phyloP scores from a whole-genome alignment of 2,888 invertebrate species.

The Conus canariensis region DNA sequence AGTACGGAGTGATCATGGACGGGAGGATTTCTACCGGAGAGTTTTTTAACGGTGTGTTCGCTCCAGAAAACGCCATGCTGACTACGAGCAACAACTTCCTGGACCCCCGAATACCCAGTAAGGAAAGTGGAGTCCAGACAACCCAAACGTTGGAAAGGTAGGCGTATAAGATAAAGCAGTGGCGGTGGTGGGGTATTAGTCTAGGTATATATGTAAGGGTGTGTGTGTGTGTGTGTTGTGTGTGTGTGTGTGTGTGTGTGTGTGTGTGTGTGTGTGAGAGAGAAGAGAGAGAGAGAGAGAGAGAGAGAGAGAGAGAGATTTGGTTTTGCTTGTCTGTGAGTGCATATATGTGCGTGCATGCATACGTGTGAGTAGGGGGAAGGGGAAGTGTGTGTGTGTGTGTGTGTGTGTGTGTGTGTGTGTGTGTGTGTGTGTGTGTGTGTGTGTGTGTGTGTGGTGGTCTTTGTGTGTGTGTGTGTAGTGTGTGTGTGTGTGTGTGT shows the following conservation, averaged over 20 bases:
- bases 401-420: conserved; percentile 10
- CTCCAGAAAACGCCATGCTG: conserved; percentile 37
- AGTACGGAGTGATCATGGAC: conserved; percentile 33
- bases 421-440: conserved; percentile 6
- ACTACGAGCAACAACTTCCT: conserved; percentile 19
- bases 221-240: too few species aligned
- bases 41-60: background rate
- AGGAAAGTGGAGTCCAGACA: background rate
- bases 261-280: too few species aligned
- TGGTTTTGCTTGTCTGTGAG: too few species aligned
- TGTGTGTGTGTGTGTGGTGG: conserved; percentile 2
- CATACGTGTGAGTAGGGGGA: too few species aligned
- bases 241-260: too few species aligned
- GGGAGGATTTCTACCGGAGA: conserved; percentile 27
- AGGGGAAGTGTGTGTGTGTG: too few species aligned
- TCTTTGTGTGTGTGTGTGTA: too few species aligned
- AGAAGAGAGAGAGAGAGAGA: too few species aligned
- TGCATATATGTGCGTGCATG: background rate
- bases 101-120: conserved; percentile 28
- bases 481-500: too few species aligned
- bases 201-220: too few species aligned
- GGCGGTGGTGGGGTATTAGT: too few species aligned
- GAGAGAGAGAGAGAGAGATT: too few species aligned
- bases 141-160: conserved; percentile 34
- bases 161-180: background rate